Evolutionary conservation across 2,888 invertebrate species (phyloP).

Genomic region (Brachypalpus laphriformis): DNA sequence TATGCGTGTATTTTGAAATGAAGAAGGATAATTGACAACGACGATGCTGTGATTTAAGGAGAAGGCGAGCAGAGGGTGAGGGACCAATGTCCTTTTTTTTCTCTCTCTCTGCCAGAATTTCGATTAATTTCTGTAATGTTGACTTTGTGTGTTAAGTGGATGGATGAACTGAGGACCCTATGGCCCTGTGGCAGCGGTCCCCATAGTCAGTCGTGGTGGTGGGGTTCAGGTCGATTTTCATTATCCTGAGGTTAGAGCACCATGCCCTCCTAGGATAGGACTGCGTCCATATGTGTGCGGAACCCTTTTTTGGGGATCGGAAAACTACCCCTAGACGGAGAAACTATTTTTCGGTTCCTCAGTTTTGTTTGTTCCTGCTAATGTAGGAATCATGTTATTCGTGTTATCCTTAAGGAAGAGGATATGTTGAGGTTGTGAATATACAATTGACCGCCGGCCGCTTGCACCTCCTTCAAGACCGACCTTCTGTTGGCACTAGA

Average conservation of each 20-base stretch:
- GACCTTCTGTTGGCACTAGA: background rate
- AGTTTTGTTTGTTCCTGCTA: constrained; percentile 39
- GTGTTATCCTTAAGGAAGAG: constrained; percentile 20
- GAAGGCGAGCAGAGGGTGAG: background rate
- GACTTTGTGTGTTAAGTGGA: constrained; percentile 72
- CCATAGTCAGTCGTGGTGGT: constrained; percentile 1
- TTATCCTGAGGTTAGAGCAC: constrained; percentile 65
- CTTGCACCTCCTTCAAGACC: constrained; percentile 4
- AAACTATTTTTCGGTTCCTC: constrained; percentile 38
- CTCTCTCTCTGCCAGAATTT: constrained; percentile 18
- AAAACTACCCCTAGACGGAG: constrained; percentile 38
- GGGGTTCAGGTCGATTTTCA: constrained; percentile 67
- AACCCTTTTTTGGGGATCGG: constrained; percentile 50
- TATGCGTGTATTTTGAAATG: constrained; percentile 62
- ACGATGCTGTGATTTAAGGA: constrained; percentile 50
- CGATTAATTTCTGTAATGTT: constrained; percentile 71
- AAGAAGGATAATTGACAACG: constrained; percentile 66
- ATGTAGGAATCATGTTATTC: constrained; percentile 55
- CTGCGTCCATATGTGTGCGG: background rate
- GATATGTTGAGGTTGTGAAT: constrained; percentile 46
- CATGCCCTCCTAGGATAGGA: constrained; percentile 7
- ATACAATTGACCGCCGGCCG: constrained; percentile 61
- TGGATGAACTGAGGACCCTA: constrained; percentile 59
- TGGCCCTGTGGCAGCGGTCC: constrained; percentile 21
- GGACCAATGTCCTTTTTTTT: background rate